A percentile compares a stretch with the other conserved stretches of the same genome.
phyloP scores from a whole-genome alignment of 2,113 vertebrate genomes.

The human (Homo sapiens) region DNA sequence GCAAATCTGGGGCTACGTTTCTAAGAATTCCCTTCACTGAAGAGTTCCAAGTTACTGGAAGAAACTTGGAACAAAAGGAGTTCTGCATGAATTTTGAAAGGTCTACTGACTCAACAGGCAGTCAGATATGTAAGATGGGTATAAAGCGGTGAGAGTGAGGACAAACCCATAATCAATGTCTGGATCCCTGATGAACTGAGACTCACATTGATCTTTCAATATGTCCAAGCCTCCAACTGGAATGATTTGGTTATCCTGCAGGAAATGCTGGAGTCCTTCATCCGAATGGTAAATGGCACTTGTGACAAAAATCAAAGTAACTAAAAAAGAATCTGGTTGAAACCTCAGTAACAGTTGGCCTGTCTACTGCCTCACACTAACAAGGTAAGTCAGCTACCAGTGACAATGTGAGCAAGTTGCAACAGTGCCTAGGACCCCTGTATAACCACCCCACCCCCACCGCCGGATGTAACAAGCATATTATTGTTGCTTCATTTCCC shows the following conservation, averaged over 20 bases:
- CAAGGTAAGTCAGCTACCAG: background rate
- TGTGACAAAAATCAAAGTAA: background rate
- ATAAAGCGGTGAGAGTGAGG: background rate
- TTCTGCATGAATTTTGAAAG: background rate
- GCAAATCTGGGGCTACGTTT: background rate
- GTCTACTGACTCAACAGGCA: background rate
- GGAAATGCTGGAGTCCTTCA: background rate
- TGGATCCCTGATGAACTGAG: background rate
- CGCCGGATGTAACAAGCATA: background rate
- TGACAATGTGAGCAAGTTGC: too few relatives aligned
- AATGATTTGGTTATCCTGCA: background rate
- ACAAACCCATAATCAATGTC: background rate
- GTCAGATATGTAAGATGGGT: background rate
- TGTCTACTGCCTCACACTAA: background rate
- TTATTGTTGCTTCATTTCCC: background rate
- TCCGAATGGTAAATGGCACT: background rate
- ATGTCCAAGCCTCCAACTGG: background rate
- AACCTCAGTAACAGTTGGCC: background rate
- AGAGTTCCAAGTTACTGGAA: background rate
- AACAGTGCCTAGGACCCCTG: accelerated
- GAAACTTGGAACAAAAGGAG: background rate
- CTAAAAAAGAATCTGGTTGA: background rate
- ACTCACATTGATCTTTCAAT: background rate
- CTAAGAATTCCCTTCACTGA: background rate
- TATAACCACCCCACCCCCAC: background rate